Evolutionary conservation across 64 coral and sea anemone genomes (phyloP).

Genomic region (Montipora foliosa): DNA sequence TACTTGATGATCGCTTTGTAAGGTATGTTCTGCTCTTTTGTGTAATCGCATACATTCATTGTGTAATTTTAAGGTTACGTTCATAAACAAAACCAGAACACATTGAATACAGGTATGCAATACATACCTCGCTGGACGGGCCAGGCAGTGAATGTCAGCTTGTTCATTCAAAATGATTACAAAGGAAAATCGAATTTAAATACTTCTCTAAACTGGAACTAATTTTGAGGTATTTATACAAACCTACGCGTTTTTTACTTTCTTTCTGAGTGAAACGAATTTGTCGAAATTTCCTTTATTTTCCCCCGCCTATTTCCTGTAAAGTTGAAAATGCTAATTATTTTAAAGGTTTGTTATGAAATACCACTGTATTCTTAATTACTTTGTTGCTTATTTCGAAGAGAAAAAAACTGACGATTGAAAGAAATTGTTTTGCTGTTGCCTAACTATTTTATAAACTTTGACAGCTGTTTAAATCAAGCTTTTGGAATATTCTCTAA

Average conservation of each 20-base stretch:
- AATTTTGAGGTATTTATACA: background rate
- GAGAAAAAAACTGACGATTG: background rate
- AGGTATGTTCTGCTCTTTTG: too few relatives aligned
- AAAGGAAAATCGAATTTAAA: background rate
- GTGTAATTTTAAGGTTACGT: too few relatives aligned
- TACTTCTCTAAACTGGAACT: background rate
- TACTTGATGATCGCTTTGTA: too few relatives aligned
- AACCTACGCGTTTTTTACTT: slow-evolving; percentile 13
- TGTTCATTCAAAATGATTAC: background rate
- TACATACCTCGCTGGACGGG: background rate
- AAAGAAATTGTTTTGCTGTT: background rate
- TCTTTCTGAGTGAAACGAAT: background rate
- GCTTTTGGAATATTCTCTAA: background rate
- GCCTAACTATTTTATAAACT: slow-evolving; percentile 19
- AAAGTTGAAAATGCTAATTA: background rate
- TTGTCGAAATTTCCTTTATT: background rate
- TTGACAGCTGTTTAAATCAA: slow-evolving; percentile 33
- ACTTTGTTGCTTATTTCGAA: background rate
- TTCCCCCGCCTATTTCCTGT: slow-evolving; percentile 9
- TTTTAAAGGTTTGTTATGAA: background rate
- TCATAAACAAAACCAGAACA: too few relatives aligned
- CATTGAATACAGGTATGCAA: background rate
- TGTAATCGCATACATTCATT: too few relatives aligned
- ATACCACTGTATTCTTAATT: background rate
- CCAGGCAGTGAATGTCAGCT: background rate